Evolutionary conservation across 2,113 vertebrate genomes (phyloP).

Genomic region (Xenopus tropicalis): DNA sequence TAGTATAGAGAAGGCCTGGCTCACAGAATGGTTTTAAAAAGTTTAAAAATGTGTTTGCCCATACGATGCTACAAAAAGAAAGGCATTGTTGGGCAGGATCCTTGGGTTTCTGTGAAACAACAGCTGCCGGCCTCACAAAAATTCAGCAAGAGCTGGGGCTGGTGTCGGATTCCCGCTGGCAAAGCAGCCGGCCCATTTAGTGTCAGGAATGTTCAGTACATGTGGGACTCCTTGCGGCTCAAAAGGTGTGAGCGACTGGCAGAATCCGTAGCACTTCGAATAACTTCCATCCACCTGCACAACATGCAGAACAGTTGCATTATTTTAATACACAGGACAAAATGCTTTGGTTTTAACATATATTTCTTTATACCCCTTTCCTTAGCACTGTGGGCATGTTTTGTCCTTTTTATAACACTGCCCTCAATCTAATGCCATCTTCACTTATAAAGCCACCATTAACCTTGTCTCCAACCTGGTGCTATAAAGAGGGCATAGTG

Average conservation of each 20-base stretch:
- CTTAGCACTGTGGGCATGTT: too few species aligned
- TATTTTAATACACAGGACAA: too few species aligned
- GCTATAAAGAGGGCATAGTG: too few species aligned
- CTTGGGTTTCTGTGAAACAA: conserved; percentile 44
- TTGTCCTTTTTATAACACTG: too few species aligned
- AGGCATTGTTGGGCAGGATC: conserved; percentile 50
- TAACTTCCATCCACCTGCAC: conserved; percentile 96
- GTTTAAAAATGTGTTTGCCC: conserved; percentile 46
- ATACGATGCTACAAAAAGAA: conserved; percentile 42
- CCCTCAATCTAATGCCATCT: too few species aligned
- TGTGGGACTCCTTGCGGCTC: conserved; percentile 80
- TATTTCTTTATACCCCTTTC: too few species aligned
- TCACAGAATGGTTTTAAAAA: conserved; percentile 40
- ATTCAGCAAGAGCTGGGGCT: conserved; percentile 43
- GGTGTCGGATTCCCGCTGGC: conserved; percentile 53
- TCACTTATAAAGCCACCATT: too few species aligned
- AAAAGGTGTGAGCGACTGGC: conserved; percentile 68
- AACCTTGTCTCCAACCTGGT: too few species aligned
- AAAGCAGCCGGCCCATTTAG: conserved; percentile 48
- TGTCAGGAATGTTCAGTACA: conserved; percentile 60
- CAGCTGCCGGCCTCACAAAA: conserved; percentile 53
- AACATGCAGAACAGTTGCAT: neutral
- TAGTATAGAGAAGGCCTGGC: conserved; percentile 26
- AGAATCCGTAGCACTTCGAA: conserved; percentile 89
- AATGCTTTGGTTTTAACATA: too few species aligned